These are phyloP conservation scores for Dinocampus coccinellae DNA, from an alignment of 2,888 invertebrate genomes.

Conservation along the genomic window DNA sequence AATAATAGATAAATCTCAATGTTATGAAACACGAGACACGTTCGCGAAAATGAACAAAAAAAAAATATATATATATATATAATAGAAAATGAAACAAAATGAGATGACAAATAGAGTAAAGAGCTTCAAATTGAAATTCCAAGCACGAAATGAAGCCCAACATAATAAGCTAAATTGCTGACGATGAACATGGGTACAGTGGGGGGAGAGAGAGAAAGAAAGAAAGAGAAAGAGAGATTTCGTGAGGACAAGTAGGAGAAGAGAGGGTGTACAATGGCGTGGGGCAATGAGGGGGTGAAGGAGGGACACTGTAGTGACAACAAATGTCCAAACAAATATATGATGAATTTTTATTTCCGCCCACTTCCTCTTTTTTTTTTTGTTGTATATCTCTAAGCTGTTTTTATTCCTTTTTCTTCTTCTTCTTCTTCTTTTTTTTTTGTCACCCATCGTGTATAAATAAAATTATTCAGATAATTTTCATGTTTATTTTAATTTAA, in stretches of 20 bases:
- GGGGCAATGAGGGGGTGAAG: slow-evolving; percentile 61
- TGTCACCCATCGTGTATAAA: no score
- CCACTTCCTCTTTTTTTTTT: no score
- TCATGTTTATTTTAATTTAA: no score
- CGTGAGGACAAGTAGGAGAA: no score
- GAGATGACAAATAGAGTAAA: slow-evolving; percentile 4
- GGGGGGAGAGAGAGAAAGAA: background rate
- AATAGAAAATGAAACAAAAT: background rate
- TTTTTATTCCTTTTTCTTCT: no score
- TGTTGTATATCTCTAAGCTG: no score
- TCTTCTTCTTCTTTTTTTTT: no score
- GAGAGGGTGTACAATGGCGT: no score
- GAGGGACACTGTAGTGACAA: slow-evolving; percentile 41
- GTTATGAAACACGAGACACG: background rate
- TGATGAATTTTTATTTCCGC: slow-evolving; percentile 26
- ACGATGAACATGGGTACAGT: slow-evolving; percentile 24
- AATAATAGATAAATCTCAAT: background rate
- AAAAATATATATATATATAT: background rate
- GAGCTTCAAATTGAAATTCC: slow-evolving; percentile 29
- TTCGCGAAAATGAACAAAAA: background rate
- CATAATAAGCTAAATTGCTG: slow-evolving; percentile 18
- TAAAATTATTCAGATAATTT: no score
- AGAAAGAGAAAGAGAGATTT: slow-evolving; percentile 52
- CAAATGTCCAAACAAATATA: slow-evolving; percentile 27
- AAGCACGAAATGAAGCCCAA: slow-evolving; percentile 23